Base-by-base conservation (phyloP, 2,113 vertebrate species). In the Naja naja region DNA sequence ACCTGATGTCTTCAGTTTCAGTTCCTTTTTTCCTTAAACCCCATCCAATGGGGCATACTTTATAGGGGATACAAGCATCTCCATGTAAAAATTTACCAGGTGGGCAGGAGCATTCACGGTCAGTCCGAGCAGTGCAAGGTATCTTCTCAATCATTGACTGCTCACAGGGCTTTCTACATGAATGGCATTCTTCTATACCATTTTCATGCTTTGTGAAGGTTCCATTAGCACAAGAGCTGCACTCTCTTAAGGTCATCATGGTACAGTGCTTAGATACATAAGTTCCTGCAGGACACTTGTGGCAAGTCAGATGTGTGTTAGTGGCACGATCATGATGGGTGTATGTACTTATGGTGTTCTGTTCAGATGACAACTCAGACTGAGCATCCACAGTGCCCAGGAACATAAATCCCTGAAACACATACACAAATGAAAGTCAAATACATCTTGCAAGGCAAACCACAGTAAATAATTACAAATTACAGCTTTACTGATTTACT, bases 201-300 rank as follows among this genome's bases (percentile, higher is more conserved):
- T 99, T 99, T 96, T 99, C 99, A 0, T 99, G 98, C 85, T 98
- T 98, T 1, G 99, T 99, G 95, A 98, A 99, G 52, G 98, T 98
- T 92, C 98, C 98, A 0, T 93, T 92, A 0, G 98, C 98, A 91
- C 99, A 99, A 39, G 97, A 97, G 95, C 97, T 98, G 97, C 99
- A 99, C 95, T 99, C 98, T n/a, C 99, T 98, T 95, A 99, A 97
- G 22, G 97, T 97, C 12, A 93, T 96, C 87, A 96, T 95, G 8
- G 98, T 98, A 96, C 99, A 99, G 90, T 99, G 99, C 91, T 97
- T 95, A 0, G 98, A 99, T 92, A 99, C 99, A 0, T 98, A 98
- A 60, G 98, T 99, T 95, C 99, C 99, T 5, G 99, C 99, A 0
- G 99, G 99, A 97, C 99, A 99, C 96, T 99, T 99, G 97, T 99